Evolutionary conservation across 2,888 invertebrate species (phyloP).

Genomic region (Microdon myrmicae): DNA sequence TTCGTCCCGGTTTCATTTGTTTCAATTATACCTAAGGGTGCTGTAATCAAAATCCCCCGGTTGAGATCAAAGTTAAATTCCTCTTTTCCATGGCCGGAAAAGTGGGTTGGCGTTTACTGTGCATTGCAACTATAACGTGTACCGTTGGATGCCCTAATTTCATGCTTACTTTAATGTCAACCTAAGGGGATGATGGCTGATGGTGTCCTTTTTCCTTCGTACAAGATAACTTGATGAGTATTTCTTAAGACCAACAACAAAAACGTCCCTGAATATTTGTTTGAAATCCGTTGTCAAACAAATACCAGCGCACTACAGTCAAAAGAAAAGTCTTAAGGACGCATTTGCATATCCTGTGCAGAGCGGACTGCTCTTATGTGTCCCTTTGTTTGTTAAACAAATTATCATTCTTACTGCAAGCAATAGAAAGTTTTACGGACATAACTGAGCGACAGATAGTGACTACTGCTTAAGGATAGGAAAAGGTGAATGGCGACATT

Average conservation of each 20-base stretch:
- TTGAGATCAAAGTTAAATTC: slow-evolving; percentile 50
- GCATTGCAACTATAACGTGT: slow-evolving; percentile 42
- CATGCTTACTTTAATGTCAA: slow-evolving; percentile 49
- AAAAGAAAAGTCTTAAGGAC: slow-evolving; percentile 3
- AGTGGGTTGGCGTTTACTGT: slow-evolving; percentile 1
- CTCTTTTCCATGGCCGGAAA: slow-evolving; percentile 21
- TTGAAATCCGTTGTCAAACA: slow-evolving; percentile 18
- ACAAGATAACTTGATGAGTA: slow-evolving; percentile 17
- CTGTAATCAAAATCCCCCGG: slow-evolving; percentile 47
- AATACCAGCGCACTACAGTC: slow-evolving; percentile 15
- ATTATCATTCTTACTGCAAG: too few relatives aligned
- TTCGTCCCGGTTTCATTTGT: slow-evolving; percentile 41
- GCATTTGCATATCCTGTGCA: slow-evolving; percentile 18
- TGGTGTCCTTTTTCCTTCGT: slow-evolving; percentile 11
- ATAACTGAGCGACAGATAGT: too few relatives aligned
- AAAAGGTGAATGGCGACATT: too few relatives aligned
- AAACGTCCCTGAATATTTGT: too few relatives aligned
- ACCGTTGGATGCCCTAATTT: slow-evolving; percentile 45
- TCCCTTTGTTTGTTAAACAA: slow-evolving; percentile 18
- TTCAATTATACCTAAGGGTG: slow-evolving; percentile 51
- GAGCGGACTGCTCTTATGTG: background rate
- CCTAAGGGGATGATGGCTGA: slow-evolving; percentile 30
- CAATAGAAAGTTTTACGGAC: too few relatives aligned
- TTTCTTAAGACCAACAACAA: too few relatives aligned
- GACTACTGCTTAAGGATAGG: too few relatives aligned